Conservation (phyloP, 2,797 vertebrate genomes). For the Lacerta agilis region DNA sequence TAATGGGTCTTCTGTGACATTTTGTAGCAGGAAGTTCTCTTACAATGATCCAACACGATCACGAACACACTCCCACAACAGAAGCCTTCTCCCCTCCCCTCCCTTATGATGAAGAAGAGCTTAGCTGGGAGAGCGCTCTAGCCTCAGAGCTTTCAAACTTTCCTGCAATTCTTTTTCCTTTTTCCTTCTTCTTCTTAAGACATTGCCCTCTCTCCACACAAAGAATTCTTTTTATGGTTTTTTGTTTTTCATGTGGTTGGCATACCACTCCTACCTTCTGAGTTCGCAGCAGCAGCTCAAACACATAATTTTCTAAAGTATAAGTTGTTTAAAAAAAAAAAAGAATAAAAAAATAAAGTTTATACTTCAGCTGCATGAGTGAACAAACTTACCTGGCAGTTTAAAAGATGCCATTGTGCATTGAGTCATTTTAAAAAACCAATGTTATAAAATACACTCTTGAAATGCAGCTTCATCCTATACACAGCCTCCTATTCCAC, state of each 20-base stretch:
- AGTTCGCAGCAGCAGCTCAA: slow-evolving; percentile 53
- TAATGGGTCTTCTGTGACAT: neutral
- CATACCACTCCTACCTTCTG: slow-evolving; percentile 63
- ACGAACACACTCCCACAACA: too few species aligned
- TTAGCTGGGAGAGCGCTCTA: neutral
- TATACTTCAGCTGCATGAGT: slow-evolving; percentile 52
- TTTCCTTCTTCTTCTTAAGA: slow-evolving; percentile 58
- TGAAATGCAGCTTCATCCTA: neutral
- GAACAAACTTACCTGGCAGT: slow-evolving; percentile 58
- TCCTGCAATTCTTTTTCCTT: slow-evolving; percentile 61
- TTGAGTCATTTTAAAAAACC: slow-evolving; percentile 24
- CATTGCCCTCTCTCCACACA: slow-evolving; percentile 45
- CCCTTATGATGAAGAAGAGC: neutral
- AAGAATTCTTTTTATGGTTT: slow-evolving; percentile 60
- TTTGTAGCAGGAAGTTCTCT: neutral
- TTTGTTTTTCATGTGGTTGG: slow-evolving; percentile 61
- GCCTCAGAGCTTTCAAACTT: slow-evolving; percentile 15
- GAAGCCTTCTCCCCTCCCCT: neutral
- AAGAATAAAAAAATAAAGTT: slow-evolving; percentile 56
- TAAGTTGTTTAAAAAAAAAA: slow-evolving; percentile 32
- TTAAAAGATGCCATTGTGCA: neutral
- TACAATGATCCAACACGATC: neutral
- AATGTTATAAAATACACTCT: slow-evolving; percentile 29
- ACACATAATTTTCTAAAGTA: slow-evolving; percentile 68
- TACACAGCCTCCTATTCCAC: neutral